Evolutionary conservation across 2,113 vertebrate species (phyloP).

Genomic region (Myotis lucifugus): DNA sequence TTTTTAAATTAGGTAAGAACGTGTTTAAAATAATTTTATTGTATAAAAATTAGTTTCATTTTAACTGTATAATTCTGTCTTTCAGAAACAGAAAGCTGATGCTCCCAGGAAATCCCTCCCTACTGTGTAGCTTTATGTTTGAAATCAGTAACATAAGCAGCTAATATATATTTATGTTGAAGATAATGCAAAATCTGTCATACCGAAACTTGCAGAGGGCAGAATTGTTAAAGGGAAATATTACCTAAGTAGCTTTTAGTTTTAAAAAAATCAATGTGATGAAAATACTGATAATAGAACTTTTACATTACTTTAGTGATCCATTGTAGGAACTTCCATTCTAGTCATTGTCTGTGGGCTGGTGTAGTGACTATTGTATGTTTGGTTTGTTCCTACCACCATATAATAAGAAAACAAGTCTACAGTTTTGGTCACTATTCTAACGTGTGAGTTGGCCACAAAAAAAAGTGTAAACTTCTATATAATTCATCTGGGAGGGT

Average conservation of each 20-base stretch:
- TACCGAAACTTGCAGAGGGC: slow-evolving; percentile 56
- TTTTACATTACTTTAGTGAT: slow-evolving; percentile 65
- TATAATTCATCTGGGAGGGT: slow-evolving; percentile 56
- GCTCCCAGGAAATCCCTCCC: slow-evolving; percentile 71
- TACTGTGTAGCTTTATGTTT: slow-evolving; percentile 74
- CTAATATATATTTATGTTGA: slow-evolving; percentile 68
- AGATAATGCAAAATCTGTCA: slow-evolving; percentile 52
- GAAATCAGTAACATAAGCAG: slow-evolving; percentile 70
- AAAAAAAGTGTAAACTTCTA: slow-evolving; percentile 48
- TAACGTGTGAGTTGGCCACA: slow-evolving; percentile 70
- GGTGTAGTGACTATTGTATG: slow-evolving; percentile 65
- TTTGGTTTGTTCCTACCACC: slow-evolving; percentile 59
- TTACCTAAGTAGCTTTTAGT: slow-evolving; percentile 74
- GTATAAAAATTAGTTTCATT: slow-evolving; percentile 88
- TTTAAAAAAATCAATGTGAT: slow-evolving; percentile 55
- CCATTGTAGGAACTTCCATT: slow-evolving; percentile 62
- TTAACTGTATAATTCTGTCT: slow-evolving; percentile 86
- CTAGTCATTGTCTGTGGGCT: slow-evolving; percentile 51
- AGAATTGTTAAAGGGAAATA: slow-evolving; percentile 69
- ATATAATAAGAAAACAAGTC: slow-evolving; percentile 61
- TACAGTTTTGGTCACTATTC: slow-evolving; percentile 70
- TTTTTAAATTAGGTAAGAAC: slow-evolving; percentile 86
- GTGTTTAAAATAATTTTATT: slow-evolving; percentile 86
- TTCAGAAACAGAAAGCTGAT: slow-evolving; percentile 81
- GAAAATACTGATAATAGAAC: slow-evolving; percentile 64